phyloP scores from a whole-genome alignment of 2,888 invertebrate species.

The Lasioglossum calceatum region DNA sequence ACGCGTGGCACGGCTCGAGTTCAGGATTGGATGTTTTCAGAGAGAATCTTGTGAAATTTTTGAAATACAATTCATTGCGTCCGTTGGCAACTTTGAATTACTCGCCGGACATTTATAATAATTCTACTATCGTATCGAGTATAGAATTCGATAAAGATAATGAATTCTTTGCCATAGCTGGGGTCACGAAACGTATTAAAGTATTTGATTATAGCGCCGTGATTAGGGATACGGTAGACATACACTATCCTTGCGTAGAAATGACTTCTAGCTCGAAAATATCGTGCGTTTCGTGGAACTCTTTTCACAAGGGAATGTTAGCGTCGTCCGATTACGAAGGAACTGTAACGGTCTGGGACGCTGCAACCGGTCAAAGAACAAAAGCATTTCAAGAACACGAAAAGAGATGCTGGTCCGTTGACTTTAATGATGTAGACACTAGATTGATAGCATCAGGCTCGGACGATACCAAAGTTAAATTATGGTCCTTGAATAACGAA shows the following conservation, averaged over 20 bases:
- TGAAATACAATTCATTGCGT: constrained; percentile 91
- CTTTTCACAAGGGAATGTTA: constrained; percentile 93
- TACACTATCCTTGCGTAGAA: constrained; percentile 96
- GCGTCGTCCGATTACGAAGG: constrained; percentile 98
- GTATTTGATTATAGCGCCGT: constrained; percentile 96
- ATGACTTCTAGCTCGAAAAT: constrained; percentile 97
- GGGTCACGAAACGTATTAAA: constrained; percentile 97
- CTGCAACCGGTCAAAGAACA: constrained; percentile 90
- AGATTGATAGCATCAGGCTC: constrained; percentile 95
- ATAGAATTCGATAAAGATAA: constrained; percentile 98
- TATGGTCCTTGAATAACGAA: constrained; percentile 95
- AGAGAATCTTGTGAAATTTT: constrained; percentile 94
- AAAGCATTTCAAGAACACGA: constrained; percentile 95
- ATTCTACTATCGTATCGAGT: constrained; percentile 94
- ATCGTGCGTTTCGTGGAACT: constrained; percentile 97
- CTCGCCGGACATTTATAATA: constrained; percentile 94
- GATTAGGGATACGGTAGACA: constrained; percentile 93
- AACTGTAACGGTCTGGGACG: constrained; percentile 97
- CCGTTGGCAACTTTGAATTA: constrained; percentile 95
- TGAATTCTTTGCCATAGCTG: constrained; percentile 97
- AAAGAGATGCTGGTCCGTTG: constrained; percentile 98
- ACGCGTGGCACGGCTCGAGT: constrained; percentile 74
- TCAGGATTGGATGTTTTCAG: constrained; percentile 91
- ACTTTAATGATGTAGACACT: constrained; percentile 96
- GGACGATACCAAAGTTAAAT: constrained; percentile 96